phyloP scores from a whole-genome alignment of 2,888 invertebrate species.

The Penaeus monodon region DNA sequence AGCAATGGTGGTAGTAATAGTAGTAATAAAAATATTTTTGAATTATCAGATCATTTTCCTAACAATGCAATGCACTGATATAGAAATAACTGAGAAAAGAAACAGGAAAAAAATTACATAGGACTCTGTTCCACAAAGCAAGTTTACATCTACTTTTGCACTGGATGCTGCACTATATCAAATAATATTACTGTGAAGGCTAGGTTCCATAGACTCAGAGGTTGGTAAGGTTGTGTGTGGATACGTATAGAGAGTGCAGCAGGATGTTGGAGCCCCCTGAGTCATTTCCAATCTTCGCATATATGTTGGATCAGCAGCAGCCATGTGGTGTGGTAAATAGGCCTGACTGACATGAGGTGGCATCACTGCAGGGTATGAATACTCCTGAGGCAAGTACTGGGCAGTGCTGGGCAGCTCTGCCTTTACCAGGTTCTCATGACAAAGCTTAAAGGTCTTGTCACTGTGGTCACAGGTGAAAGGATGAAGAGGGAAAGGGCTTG shows the following conservation, averaged over 20 bases:
- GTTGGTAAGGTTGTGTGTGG: constrained; percentile 61
- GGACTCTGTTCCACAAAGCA: too few relatives aligned
- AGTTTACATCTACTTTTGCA: constrained; percentile 31
- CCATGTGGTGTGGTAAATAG: constrained; percentile 64
- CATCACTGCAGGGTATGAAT: constrained; percentile 58
- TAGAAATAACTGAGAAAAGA: too few relatives aligned
- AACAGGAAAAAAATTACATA: too few relatives aligned
- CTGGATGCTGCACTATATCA: constrained; percentile 28
- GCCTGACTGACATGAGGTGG: constrained; percentile 62
- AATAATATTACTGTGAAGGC: constrained; percentile 60
- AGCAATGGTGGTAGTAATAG: too few relatives aligned
- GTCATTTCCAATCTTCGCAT: constrained; percentile 62
- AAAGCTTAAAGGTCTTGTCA: constrained; percentile 58
- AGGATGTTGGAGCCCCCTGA: constrained; percentile 57
- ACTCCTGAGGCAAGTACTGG: constrained; percentile 63
- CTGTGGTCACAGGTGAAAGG: constrained; percentile 54
- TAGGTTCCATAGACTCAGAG: constrained; percentile 64
- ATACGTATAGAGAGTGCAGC: constrained; percentile 59
- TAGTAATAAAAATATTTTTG: too few relatives aligned
- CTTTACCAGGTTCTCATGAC: constrained; percentile 61
- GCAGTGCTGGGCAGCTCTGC: constrained; percentile 54
- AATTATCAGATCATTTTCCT: too few relatives aligned
- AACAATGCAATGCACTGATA: too few relatives aligned
- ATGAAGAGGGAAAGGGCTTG: constrained; percentile 61
- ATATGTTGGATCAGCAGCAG: constrained; percentile 62